Base-by-base conservation (phyloP, 2,797 vertebrate genomes). In the Mus minutoides region DNA sequence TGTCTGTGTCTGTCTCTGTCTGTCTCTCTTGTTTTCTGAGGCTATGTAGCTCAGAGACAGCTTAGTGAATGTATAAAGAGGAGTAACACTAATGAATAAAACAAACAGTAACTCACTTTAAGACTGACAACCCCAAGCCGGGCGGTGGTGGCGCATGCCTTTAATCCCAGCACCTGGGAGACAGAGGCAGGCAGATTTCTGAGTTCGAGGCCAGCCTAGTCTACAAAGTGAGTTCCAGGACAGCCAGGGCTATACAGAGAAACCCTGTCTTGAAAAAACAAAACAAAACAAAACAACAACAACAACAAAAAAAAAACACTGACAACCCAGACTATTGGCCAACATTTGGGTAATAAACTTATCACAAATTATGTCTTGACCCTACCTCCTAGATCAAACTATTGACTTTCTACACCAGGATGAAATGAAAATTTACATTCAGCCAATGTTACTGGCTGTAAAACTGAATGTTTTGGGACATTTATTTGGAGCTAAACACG, bases 71-170 rank as follows among this genome's bases (percentile, higher is more conserved):
- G 3, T 73, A 46, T 83, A 58, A 95, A 94, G 79, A 89, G 52
- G 91, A 88, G 4, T 56, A n/a, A 90, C 43, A 85, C 2, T 73
- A 80, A 91, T 91, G 89, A 91, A 62, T 76, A 83, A 92, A 52
- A 94, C 58, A 97, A 89, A 91, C 4, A 95, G 34, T 88, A 94
- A 75, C 37, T 89, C 80, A 58, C 14, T 76, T 40, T 88, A 92
- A 96, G 34, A 19, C 80, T 78, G 10, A 49, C 46, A 49, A 49
- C 46, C 46, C 46, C 46, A n/a, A n/a, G n/a, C n/a, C n/a, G n/a
- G n/a, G n/a, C n/a, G n/a, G n/a, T n/a, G n/a, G n/a, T n/a, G n/a
- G n/a, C n/a, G n/a, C n/a, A n/a, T n/a, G n/a, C n/a, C n/a, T n/a
- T n/a, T n/a, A n/a, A n/a, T n/a, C n/a, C n/a, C n/a, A n/a, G n/a